Base-by-base conservation (phyloP, 1,140 invertebrate species). In the Leucophenga varia region DNA sequence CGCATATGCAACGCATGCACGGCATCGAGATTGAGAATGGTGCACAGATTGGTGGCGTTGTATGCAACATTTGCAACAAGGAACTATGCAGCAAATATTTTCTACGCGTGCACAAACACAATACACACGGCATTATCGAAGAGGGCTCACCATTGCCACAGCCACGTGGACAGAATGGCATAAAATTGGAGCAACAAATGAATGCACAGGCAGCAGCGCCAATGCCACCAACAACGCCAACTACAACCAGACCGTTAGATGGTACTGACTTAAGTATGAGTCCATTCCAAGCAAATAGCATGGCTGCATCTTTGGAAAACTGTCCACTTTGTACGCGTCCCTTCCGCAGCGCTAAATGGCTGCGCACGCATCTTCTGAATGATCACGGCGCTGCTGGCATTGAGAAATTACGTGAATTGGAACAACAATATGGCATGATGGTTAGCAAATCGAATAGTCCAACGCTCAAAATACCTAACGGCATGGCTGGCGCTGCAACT, bases 1-100 rank as follows among this genome's bases (percentile, higher is more conserved):
- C 95, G 0, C 97, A 99, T 78, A 99, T 99, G 93, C 88, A 98
- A 59, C 89, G 97, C 74, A 97, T 98, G 90, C 97, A 99, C 75
- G 95, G 95, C 12, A 96, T 99, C 47, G 92, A 95, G 67, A 89
- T 97, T 31, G 92, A 95, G 75, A 91, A 90, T 63, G 90, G 89
- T 1, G 88, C 90, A 1, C 91, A 92, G 71, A 87, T 94, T 12
- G 92, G 91, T 5, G 92, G 93, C 3, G 93, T 96, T 1, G 89
- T 92, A 6, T 97, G 95, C 79, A 94, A 97, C 73, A 91, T 97
- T 47, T 98, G 95, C 72, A 91, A 96, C 74, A 98, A 98, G 76
- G 94, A 97, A 79, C 77, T 98, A 1, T 95, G 94, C 78, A 96
- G 93, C 76, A 98, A 98, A 75, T 98, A 98, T 76, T 98, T 98